Conservation (phyloP, 2,797 vertebrate genomes). For the Setipinna tenuifilis region DNA sequence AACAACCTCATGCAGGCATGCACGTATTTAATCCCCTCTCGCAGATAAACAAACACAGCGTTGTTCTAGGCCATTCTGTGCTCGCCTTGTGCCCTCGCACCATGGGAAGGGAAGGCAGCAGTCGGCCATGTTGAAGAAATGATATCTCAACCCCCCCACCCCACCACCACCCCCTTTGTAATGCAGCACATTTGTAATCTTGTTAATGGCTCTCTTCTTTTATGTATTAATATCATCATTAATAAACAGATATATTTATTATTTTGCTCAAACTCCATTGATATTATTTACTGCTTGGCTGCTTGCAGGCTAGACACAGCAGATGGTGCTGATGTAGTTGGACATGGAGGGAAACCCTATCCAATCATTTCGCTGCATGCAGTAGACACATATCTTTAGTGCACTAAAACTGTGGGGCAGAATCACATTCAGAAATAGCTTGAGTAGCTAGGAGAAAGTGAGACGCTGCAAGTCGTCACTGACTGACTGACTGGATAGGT, state of each 20-base stretch:
- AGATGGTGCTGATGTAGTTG: neutral
- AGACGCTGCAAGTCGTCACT: neutral
- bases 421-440: neutral
- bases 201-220: neutral
- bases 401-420: neutral
- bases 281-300: neutral
- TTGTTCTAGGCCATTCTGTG: neutral
- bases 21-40: neutral
- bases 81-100: neutral
- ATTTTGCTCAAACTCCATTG: neutral
- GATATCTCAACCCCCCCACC: no score
- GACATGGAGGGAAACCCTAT: neutral
- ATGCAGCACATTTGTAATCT: neutral
- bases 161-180: neutral
- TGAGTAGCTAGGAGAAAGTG: neutral
- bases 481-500: no score
- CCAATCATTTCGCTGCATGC: neutral
- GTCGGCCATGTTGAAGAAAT: neutral
- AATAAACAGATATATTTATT: neutral
- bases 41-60: conserved; percentile 5
- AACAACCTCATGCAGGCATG: neutral
- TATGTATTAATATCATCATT: neutral
- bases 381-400: neutral
- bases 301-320: neutral
- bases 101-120: neutral